phyloP scores from a whole-genome alignment of 1,140 invertebrate species.

The Microplitis demolitor region DNA sequence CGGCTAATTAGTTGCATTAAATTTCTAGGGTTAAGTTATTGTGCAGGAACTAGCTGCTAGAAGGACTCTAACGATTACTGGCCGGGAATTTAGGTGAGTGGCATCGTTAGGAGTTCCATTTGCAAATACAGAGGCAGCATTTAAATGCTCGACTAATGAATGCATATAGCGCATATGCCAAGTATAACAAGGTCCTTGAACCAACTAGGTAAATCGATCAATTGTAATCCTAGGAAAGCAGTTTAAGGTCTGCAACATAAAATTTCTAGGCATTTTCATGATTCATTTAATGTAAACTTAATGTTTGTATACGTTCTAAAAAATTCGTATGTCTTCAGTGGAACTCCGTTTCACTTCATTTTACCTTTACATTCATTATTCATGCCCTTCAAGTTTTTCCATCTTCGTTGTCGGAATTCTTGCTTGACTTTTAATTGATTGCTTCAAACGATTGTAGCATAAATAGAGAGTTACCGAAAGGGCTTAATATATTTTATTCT shows the following conservation, averaged over 20 bases:
- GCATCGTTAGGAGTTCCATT: conserved; percentile 19
- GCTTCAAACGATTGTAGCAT: conserved; percentile 22
- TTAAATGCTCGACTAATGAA: conserved; percentile 2
- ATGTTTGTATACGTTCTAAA: neutral
- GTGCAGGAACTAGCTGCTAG: neutral
- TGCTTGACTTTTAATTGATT: conserved; percentile 30
- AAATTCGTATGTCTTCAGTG: conserved; percentile 20
- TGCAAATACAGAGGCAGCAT: conserved; percentile 1
- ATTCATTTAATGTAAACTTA: too few relatives aligned
- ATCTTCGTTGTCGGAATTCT: conserved; percentile 19
- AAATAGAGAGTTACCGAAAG: conserved; percentile 2
- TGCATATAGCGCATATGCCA: conserved; percentile 15
- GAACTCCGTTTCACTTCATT: conserved; percentile 5
- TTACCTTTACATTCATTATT: conserved; percentile 26
- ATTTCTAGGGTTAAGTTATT: neutral
- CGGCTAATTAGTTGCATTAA: neutral
- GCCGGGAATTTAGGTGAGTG: neutral
- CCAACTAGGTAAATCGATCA: neutral
- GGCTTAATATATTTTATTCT: conserved; percentile 20
- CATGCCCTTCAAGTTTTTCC: conserved; percentile 23
- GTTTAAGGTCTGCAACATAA: neutral
- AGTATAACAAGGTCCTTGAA: neutral
- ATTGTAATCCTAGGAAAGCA: neutral
- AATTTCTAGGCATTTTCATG: neutral
- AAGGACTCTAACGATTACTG: conserved; percentile 2